Evolutionary conservation across 1,140 invertebrate genomes (phyloP).

Genomic region (Wiebesia pumilae): DNA sequence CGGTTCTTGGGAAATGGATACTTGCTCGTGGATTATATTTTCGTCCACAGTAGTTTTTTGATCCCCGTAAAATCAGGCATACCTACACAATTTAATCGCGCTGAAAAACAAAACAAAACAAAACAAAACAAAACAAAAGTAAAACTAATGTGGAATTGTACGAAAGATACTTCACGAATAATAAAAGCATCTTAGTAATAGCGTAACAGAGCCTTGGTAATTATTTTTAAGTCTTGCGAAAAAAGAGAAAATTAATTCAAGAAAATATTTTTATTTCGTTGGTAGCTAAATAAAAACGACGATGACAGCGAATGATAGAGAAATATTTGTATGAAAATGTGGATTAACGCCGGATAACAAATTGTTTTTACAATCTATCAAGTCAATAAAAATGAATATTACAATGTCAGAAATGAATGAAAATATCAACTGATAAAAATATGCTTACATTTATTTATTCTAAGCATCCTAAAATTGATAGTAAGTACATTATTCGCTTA

Average conservation of each 20-base stretch:
- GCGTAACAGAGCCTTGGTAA: neutral
- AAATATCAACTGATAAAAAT: neutral
- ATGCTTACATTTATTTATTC: neutral
- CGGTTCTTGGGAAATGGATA: conserved; percentile 72
- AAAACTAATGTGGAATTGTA: conserved; percentile 16
- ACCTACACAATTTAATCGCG: conserved; percentile 44
- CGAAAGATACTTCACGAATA: conserved; percentile 29
- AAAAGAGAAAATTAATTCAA: neutral
- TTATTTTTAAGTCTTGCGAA: neutral
- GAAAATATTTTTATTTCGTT: neutral
- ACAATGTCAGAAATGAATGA: neutral
- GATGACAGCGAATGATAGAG: no score
- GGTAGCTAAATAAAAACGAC: neutral
- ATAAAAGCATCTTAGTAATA: conserved; percentile 18
- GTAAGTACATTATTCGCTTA: neutral
- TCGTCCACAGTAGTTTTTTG: conserved; percentile 38
- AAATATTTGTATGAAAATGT: no score
- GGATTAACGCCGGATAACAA: no score
- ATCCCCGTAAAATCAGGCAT: conserved; percentile 29
- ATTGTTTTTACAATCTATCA: neutral
- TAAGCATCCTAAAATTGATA: neutral
- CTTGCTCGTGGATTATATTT: conserved; percentile 55
- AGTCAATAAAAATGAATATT: neutral
- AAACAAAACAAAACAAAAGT: neutral
- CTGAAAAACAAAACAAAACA: no score